Evolutionary conservation across 2,113 vertebrate genomes (phyloP), one percentile per base, ranked within the genome.

Genomic region (Pygoscelis adeliae): DNA sequence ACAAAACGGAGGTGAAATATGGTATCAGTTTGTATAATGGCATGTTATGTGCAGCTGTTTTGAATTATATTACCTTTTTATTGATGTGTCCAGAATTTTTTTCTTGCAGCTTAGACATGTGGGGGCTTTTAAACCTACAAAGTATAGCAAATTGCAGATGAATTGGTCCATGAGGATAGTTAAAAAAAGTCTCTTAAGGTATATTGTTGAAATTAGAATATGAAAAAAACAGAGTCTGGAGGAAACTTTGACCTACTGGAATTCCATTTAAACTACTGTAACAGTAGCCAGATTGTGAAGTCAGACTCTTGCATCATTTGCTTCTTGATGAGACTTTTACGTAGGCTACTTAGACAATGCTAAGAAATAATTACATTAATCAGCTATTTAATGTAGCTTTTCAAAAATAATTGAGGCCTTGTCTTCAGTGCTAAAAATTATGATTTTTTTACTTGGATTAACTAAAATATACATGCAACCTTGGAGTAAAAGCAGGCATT

Each of bases 121-220:
- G 94, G 96, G 97, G 96, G 82, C 89, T 98, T 97, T 97, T 95
- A 98, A 98, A 93, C 25, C 87, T 97, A 90, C 84, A 92, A 97
- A 97, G 97, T 98, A 97, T 92, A 98, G 98, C 97, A 98, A 98
- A 98, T 98, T 98, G 93, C 86, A 98, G 97, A 98, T 98, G 95
- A 98, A 98, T 98, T 98, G 98, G 94, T 98, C 97, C 91, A 53
- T 42, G n/a, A 94, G 97, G 95, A 95, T 95, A 49, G 76, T 87
- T 92, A 90, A 95, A 91, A 97, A 95, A 94, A 46, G 59, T 88
- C 95, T 97, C 86, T 58, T 89, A 97, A 97, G 94, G 92, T 93
- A 83, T 95, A 94, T 70, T 96, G 90, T 95, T 95, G 96, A 93
- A 97, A 95, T 94, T 91, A 94, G 69, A 95, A 91, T 90, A 89